A percentile compares a stretch with the other conserved stretches of the same genome.
These are phyloP conservation scores for Microctonus hyperodae DNA, from an alignment of 2,888 invertebrate species.

Conservation along the genomic window DNA sequence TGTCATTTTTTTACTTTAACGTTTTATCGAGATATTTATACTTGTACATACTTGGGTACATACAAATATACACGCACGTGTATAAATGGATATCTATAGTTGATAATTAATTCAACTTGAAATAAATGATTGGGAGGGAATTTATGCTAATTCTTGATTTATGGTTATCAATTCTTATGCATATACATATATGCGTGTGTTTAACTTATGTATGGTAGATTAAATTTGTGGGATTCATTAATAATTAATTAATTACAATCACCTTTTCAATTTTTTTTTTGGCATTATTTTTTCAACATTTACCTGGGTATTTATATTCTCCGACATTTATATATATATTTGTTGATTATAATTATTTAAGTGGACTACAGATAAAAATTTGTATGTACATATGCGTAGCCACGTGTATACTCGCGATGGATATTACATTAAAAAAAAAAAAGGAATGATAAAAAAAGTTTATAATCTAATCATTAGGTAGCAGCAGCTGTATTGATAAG, in stretches of 20 bases:
- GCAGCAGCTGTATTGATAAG: not conserved
- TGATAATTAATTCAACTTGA: conserved; percentile 27
- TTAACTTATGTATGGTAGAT: conserved; percentile 1
- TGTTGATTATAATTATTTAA: too few relatives aligned
- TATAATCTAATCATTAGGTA: not conserved
- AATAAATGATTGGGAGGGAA: conserved; percentile 24
- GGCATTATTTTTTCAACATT: too few relatives aligned
- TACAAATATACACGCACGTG: not conserved
- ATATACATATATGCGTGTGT: not conserved
- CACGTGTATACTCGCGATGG: not conserved
- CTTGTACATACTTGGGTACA: not conserved
- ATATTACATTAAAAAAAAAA: not conserved
- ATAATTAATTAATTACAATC: conserved; percentile 27
- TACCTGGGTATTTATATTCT: not conserved
- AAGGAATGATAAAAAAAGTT: not conserved
- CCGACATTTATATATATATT: not conserved
- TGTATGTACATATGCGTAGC: not conserved
- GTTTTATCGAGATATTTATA: not conserved
- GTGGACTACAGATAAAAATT: too few relatives aligned
- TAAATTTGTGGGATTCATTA: conserved; percentile 20
- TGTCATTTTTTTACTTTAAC: too few relatives aligned
- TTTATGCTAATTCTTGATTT: conserved; percentile 23
- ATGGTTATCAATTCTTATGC: conserved; percentile 22
- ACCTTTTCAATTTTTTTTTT: not conserved
- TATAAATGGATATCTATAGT: conserved; percentile 2